Evolutionary conservation across 1,140 invertebrate genomes (phyloP).

Genomic region (Caerostris extrusa): DNA sequence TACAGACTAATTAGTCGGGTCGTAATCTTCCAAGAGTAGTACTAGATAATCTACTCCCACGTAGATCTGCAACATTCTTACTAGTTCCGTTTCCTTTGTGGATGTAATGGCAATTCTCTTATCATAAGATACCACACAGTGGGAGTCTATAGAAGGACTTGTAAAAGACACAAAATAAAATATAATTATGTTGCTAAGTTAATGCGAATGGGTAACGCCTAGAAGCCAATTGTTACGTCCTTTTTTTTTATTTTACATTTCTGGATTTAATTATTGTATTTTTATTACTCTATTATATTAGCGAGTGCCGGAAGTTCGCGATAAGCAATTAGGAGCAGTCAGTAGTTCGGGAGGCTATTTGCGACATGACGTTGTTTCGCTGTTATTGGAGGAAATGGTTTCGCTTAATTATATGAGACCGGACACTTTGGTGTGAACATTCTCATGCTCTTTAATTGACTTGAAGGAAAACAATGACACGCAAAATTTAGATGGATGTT

Average conservation of each 20-base stretch:
- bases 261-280: conserved; percentile 77
- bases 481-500: conserved; percentile 61
- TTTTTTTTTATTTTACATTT: conserved; percentile 72
- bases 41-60: conserved; percentile 65
- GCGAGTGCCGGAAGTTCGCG: conserved; percentile 72
- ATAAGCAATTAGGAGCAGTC: conserved; percentile 71
- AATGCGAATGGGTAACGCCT: conserved; percentile 69
- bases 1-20: conserved; percentile 39
- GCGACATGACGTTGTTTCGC: conserved; percentile 68
- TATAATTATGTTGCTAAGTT: conserved; percentile 73
- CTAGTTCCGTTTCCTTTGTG: conserved; percentile 63
- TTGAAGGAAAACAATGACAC: conserved; percentile 53
- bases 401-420: conserved; percentile 56
- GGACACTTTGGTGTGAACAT: conserved; percentile 67
- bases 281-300: conserved; percentile 72
- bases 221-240: conserved; percentile 63
- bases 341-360: conserved; percentile 56
- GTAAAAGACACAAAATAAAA: conserved; percentile 66
- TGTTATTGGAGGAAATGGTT: conserved; percentile 67
- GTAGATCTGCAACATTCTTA: conserved; percentile 57
- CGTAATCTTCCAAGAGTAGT: conserved; percentile 1
- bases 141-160: conserved; percentile 32
- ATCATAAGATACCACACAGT: conserved; percentile 40
- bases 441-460: conserved; percentile 60
- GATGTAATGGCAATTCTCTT: conserved; percentile 33